These are phyloP conservation scores for Actinopyga echinites DNA, from an alignment of 53 echinoderm and acorn worm genomes.

Conservation along the genomic window DNA sequence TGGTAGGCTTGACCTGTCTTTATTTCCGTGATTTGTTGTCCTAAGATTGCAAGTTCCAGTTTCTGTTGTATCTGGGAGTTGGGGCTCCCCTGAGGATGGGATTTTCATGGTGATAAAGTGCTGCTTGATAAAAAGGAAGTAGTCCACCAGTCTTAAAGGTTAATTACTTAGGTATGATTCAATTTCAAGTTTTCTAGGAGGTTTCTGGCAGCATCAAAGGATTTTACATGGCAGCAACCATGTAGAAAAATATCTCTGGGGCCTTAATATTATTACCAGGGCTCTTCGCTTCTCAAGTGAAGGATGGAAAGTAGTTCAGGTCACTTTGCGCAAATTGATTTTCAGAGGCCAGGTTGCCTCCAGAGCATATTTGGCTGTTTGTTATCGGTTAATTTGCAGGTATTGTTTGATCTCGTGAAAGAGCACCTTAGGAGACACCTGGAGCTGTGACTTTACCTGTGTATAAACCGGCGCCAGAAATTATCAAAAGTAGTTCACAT, in stretches of 20 bases:
- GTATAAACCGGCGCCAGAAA: not conserved
- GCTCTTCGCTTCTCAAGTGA: too few species aligned
- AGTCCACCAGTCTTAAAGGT: not conserved
- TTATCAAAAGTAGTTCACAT: not conserved
- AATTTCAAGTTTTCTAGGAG: not conserved
- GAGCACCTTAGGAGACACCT: constrained; percentile 22
- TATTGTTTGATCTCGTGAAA: not conserved
- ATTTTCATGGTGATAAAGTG: too few species aligned
- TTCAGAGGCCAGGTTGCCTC: not conserved
- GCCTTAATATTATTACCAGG: too few species aligned
- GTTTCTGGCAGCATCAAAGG: not conserved
- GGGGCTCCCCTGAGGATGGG: too few species aligned
- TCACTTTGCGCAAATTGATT: constrained; percentile 12
- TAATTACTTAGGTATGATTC: constrained; percentile 15
- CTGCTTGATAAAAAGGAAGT: not conserved
- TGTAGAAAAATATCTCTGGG: constrained; percentile 21
- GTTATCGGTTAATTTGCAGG: constrained; percentile 14
- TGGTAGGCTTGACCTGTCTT: too few species aligned
- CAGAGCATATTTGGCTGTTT: not conserved
- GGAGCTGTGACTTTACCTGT: not conserved
- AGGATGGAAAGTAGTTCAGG: not conserved
- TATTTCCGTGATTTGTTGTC: too few species aligned
- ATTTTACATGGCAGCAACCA: not conserved
- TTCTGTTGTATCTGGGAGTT: too few species aligned
- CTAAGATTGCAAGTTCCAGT: too few species aligned